Base-by-base conservation (phyloP, 2,113 vertebrate species). In the Genyomyrus donnyi region DNA sequence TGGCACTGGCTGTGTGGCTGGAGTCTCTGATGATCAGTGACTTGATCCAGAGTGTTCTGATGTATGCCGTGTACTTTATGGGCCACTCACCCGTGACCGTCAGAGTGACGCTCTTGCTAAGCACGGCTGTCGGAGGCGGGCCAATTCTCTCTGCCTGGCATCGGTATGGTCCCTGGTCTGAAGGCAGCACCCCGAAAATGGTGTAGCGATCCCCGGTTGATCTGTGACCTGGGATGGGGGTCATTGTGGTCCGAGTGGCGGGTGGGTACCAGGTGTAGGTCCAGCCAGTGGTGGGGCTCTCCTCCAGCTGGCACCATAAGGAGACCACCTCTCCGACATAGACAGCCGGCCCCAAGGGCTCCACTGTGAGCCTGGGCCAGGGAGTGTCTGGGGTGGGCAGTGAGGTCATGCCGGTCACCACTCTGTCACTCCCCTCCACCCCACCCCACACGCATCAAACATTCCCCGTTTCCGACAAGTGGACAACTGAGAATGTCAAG, bases 31-130 rank as follows among this genome's bases (percentile, higher is more conserved):
- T 70, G 62, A 70, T 70, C 56, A 9, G 24, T 70, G 27, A 13
- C 15, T 77, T 5, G 5, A 31, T 31, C 8, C 13, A 11, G n/a
- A 50, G 49, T 49, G 39, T 27, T 17, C n/a, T 11, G 35, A 27
- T 6, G 11, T 80, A 19, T 80, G 15, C 35, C 0, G 2, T 80
- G 74, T 42, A 17, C 13, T 39, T 19, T 19, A 42, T 80, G 35
- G 31, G 42, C 15, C 74, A 86, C 93, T 93, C 90, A 95, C 94
- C 95, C 91, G 90, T 93, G 90, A 95, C 93, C 8, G 1, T 91
- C 89, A 95, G 90, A 3, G 0, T 2, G n/a, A 87, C 83, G 1
- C 85, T 50, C 46, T 80, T 56, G 49, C 91, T 89, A 19, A 58
- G 58, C 52, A 92, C 4, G 27, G 11, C 24, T 35, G 50, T 58